Conservation (phyloP, 2,888 invertebrate species). For the Hemithea aestivaria region DNA sequence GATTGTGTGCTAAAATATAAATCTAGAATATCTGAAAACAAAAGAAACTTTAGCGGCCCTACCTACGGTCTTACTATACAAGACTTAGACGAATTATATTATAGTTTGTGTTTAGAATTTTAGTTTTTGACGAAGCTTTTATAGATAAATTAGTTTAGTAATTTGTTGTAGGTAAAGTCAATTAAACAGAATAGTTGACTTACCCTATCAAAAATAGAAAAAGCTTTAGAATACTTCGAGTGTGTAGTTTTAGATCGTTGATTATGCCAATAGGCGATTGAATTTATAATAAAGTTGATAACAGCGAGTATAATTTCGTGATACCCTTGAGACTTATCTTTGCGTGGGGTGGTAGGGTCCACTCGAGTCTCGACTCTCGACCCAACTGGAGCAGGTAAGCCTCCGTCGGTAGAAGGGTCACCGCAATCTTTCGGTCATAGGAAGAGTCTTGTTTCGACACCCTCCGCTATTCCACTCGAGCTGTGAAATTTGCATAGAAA, state of each 20-base stretch:
- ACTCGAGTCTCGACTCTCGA: no score
- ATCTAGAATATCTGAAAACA: constrained; percentile 26
- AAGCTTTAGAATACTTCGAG: no score
- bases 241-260: background rate
- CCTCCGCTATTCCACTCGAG: constrained; percentile 51
- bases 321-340: constrained; percentile 50
- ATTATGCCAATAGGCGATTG: constrained; percentile 19
- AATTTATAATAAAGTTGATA: constrained; percentile 20
- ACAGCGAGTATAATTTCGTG: constrained; percentile 26
- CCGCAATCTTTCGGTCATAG: constrained; percentile 37
- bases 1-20: background rate
- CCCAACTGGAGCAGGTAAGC: constrained; percentile 50
- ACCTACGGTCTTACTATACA: constrained; percentile 19
- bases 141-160: constrained; percentile 13
- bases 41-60: constrained; percentile 29
- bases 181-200: constrained; percentile 5
- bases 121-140: constrained; percentile 15
- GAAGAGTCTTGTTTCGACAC: constrained; percentile 43
- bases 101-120: no score
- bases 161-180: constrained; percentile 2
- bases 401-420: constrained; percentile 46
- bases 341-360: constrained; percentile 42
- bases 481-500: constrained; percentile 61
- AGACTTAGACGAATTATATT: no score
- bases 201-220: constrained; percentile 7